phyloP scores from a whole-genome alignment of 2,113 vertebrate genomes.

The Gobius niger region DNA sequence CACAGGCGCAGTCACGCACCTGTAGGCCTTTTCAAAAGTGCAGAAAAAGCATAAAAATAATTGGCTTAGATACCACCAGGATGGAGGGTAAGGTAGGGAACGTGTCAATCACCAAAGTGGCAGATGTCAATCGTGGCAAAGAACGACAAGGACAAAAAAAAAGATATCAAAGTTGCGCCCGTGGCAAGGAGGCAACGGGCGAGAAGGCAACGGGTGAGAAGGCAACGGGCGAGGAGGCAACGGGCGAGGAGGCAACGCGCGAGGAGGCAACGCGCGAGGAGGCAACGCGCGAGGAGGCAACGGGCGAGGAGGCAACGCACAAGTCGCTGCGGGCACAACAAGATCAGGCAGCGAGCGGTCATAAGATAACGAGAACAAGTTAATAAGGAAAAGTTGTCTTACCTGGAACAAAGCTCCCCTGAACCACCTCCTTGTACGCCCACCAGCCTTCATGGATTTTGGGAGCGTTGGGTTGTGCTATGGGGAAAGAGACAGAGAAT shows the following conservation, averaged over 20 bases:
- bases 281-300: slow-evolving; percentile 35
- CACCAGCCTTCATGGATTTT: slow-evolving; percentile 99
- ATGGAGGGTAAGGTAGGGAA: slow-evolving; percentile 38
- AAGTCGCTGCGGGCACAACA: neutral
- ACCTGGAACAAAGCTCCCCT: slow-evolving; percentile 99
- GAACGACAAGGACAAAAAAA: slow-evolving; percentile 12
- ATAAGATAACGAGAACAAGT: neutral
- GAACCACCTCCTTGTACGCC: slow-evolving; percentile 99
- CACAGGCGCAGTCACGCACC: slow-evolving; percentile 14
- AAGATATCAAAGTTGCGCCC: slow-evolving; percentile 36
- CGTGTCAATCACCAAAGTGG: slow-evolving; percentile 49
- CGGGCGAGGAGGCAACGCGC: slow-evolving; percentile 18
- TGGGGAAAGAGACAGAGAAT: slow-evolving; percentile 41
- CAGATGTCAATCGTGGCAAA: slow-evolving; percentile 20
- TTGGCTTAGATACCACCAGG: slow-evolving; percentile 39
- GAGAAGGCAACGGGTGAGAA: slow-evolving; percentile 34
- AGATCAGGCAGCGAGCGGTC: slow-evolving; percentile 1
- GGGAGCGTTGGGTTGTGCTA: slow-evolving; percentile 94
- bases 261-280: slow-evolving; percentile 37
- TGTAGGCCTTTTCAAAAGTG: slow-evolving; percentile 35
- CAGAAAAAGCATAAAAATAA: slow-evolving; percentile 52
- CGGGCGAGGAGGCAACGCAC: slow-evolving; percentile 41
- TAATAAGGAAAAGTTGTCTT: slow-evolving; percentile 50
- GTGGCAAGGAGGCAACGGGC: slow-evolving; percentile 44
- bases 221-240: slow-evolving; percentile 12